Evolutionary conservation across 2,888 invertebrate species (phyloP).

Genomic region (Lagria hirta): DNA sequence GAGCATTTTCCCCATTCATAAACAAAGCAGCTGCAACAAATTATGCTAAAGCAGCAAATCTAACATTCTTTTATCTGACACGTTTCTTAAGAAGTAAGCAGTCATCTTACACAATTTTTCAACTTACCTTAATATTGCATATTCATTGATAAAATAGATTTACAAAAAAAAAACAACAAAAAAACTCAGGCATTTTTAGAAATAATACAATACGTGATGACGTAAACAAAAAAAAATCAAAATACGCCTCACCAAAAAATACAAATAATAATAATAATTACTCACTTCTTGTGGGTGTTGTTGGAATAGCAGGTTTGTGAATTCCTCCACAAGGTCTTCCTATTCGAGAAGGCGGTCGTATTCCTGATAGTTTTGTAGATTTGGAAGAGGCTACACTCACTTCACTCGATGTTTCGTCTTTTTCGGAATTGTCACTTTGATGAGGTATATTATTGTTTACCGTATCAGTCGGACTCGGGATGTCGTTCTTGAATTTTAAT

Average conservation of each 20-base stretch:
- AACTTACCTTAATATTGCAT: too few relatives aligned
- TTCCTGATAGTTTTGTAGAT: conserved; percentile 59
- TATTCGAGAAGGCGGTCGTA: conserved; percentile 68
- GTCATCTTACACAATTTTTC: too few relatives aligned
- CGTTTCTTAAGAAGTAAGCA: too few relatives aligned
- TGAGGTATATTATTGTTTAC: conserved; percentile 12
- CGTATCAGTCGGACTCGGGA: conserved; percentile 13
- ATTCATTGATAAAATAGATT: too few relatives aligned
- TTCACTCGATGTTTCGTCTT: conserved; percentile 19
- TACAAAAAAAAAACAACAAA: too few relatives aligned
- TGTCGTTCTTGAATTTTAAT: conserved; percentile 10
- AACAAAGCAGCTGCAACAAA: too few relatives aligned
- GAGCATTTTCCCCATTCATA: too few relatives aligned
- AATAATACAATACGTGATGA: conserved; percentile 15
- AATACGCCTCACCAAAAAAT: conserved; percentile 13
- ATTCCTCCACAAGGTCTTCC: conserved; percentile 65
- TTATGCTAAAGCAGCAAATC: too few relatives aligned
- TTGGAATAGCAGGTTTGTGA: conserved; percentile 69
- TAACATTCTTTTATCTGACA: too few relatives aligned
- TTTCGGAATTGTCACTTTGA: conserved; percentile 6
- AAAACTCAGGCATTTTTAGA: too few relatives aligned
- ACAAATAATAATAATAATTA: conserved; percentile 32
- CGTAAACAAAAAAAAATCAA: conserved; percentile 3
- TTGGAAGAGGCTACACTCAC: conserved; percentile 15
- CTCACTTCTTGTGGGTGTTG: conserved; percentile 54